These are phyloP conservation scores for Agrochola lota DNA, from an alignment of 2,888 invertebrate species.

Conservation along the genomic window DNA sequence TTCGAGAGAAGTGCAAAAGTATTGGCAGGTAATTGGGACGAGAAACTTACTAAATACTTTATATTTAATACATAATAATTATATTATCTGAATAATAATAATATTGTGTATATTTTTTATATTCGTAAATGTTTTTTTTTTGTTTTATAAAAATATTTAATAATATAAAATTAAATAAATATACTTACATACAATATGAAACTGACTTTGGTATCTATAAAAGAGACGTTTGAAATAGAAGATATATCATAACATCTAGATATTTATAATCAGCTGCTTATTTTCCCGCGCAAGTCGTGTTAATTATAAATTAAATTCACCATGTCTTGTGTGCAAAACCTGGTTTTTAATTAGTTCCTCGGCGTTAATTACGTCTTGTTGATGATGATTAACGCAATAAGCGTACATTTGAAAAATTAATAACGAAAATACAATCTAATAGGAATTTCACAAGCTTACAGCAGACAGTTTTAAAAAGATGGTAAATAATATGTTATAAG, in stretches of 20 bases:
- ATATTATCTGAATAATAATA: no score
- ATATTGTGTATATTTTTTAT: no score
- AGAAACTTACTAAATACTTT: not conserved
- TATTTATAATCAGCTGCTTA: constrained; percentile 20
- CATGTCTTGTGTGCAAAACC: constrained; percentile 36
- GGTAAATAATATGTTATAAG: not conserved
- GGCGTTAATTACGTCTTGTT: constrained; percentile 1
- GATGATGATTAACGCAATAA: constrained; percentile 8
- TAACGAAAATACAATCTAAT: not conserved
- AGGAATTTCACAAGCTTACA: not conserved
- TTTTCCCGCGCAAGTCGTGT: constrained; percentile 8
- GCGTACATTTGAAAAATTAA: not conserved
- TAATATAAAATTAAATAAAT: no score
- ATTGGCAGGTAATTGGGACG: constrained; percentile 9
- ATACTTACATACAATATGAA: not conserved
- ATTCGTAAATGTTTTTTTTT: no score
- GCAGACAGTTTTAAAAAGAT: not conserved
- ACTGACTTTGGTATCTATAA: not conserved
- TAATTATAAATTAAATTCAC: constrained; percentile 26
- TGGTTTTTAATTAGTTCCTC: constrained; percentile 31
- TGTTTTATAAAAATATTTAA: no score
- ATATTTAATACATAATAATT: no score
- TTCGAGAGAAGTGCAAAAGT: constrained; percentile 19
- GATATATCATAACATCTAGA: not conserved
- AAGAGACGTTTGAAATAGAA: not conserved